Evolutionary conservation across 1,140 invertebrate species (phyloP).

Genomic region (Pseudobourletiella spinata): DNA sequence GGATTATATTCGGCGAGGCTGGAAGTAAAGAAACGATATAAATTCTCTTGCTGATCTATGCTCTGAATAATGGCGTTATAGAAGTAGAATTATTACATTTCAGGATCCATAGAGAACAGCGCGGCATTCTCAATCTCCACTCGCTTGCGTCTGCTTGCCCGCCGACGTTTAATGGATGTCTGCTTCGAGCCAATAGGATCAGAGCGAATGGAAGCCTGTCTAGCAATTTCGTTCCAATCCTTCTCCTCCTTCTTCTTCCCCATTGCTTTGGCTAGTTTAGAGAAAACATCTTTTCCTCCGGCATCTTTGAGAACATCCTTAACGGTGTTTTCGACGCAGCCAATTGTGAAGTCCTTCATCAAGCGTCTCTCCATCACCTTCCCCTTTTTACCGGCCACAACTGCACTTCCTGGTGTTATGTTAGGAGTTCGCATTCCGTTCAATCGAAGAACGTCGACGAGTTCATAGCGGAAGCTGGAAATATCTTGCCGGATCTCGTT

Average conservation of each 20-base stretch:
- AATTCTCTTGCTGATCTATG: too few species aligned
- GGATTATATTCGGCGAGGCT: constrained; percentile 66
- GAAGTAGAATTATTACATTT: constrained; percentile 41
- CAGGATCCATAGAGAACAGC: constrained; percentile 53
- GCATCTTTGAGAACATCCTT: constrained; percentile 56
- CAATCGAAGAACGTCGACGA: constrained; percentile 74
- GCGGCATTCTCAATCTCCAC: constrained; percentile 49
- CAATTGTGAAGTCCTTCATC: constrained; percentile 82
- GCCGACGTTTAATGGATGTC: constrained; percentile 15
- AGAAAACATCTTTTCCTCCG: constrained; percentile 62
- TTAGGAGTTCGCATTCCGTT: constrained; percentile 71
- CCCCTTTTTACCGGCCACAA: constrained; percentile 69
- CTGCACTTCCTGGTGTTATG: constrained; percentile 52
- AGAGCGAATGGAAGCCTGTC: constrained; percentile 53
- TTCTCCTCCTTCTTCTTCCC: constrained; percentile 59
- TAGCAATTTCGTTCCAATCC: constrained; percentile 74
- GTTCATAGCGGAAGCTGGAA: constrained; percentile 69
- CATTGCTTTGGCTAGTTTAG: constrained; percentile 66
- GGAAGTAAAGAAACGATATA: constrained; percentile 8
- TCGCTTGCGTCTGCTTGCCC: constrained; percentile 18
- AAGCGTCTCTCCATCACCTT: constrained; percentile 72
- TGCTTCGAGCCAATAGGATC: constrained; percentile 66
- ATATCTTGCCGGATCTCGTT: constrained; percentile 95
- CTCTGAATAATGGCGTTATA: too few species aligned
- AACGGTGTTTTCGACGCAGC: constrained; percentile 71